Evolutionary conservation across 2,888 invertebrate genomes (phyloP), one percentile per base, ranked within the genome.

Genomic region (Caenorhabditis doughertyi): DNA sequence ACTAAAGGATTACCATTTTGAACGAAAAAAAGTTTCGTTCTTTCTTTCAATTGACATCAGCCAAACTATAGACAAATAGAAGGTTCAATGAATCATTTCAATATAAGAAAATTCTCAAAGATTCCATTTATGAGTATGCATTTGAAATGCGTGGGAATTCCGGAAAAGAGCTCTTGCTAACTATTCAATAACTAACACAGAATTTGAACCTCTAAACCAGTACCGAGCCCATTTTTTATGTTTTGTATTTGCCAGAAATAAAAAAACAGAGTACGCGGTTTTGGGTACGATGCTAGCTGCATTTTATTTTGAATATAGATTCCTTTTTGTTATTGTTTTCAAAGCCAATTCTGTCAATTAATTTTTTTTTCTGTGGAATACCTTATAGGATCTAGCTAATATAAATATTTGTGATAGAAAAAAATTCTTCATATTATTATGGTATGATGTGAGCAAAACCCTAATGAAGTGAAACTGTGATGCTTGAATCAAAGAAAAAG

Each of bases 281-380:
- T 27, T 16, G 62, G 29, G 27, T 44, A 62, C 62, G 62, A 62
- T 47, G 62, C n/a, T n/a, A 11, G 27, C 44, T 44, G 44, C 2
- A 62, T 58, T 58, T 42, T n/a, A n/a, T n/a, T n/a, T n/a, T n/a
- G n/a, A n/a, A n/a, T n/a, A n/a, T n/a, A n/a, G n/a, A n/a, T n/a
- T 35, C 60, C 42, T 25, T 42, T 49, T 29, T 64, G 47, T 64
- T 64, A 49, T 64, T 64, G 64, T 49, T 64, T 29, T 64, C 32
- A 27, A 47, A 25, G 27, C 7, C 44, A 27, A 13, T 25, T 21
- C 32, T 27, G 42, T 27, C n/a, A 2, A 60, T 25, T 60, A 60
- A 42, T 60, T 13, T n/a, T n/a, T n/a, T n/a, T 25, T 11, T 3
- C 32, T 23, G 1, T 23, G n/a, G 11, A 29, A 60, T 60, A 60